Evolutionary conservation across 1,140 invertebrate species (phyloP).

Genomic region (Cataglyphis hispanica): DNA sequence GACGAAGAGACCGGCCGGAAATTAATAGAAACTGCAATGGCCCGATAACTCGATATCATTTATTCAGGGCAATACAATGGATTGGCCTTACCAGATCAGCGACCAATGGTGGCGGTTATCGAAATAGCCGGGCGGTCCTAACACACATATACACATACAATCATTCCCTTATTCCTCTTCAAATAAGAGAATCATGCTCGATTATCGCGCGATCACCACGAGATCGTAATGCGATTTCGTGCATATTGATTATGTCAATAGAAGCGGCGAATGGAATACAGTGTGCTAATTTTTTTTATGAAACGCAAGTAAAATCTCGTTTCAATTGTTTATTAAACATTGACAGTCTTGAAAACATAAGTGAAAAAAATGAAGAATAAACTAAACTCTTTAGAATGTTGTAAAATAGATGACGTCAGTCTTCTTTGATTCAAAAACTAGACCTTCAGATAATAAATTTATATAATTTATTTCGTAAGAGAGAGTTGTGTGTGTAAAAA

Average conservation of each 20-base stretch:
- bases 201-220: background rate
- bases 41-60: conserved; percentile 49
- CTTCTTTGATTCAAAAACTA: background rate
- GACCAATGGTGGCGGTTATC: background rate
- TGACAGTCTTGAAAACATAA: background rate
- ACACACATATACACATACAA: background rate
- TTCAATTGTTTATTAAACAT: background rate
- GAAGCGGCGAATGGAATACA: background rate
- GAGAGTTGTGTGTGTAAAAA: background rate
- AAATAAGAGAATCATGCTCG: conserved; percentile 21
- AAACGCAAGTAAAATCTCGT: background rate
- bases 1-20: conserved; percentile 33
- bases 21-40: conserved; percentile 56
- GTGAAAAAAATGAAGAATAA: background rate
- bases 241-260: background rate
- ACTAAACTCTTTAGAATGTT: background rate
- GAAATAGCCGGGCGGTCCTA: conserved; percentile 1
- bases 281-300: background rate
- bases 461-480: background rate
- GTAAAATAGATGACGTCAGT: background rate
- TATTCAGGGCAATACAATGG: conserved; percentile 41
- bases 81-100: conserved; percentile 24
- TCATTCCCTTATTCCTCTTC: conserved; percentile 1
- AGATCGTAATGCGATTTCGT: background rate
- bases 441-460: background rate